Conservation (phyloP, 2,113 vertebrate species). For the Acinonyx jubatus region DNA sequence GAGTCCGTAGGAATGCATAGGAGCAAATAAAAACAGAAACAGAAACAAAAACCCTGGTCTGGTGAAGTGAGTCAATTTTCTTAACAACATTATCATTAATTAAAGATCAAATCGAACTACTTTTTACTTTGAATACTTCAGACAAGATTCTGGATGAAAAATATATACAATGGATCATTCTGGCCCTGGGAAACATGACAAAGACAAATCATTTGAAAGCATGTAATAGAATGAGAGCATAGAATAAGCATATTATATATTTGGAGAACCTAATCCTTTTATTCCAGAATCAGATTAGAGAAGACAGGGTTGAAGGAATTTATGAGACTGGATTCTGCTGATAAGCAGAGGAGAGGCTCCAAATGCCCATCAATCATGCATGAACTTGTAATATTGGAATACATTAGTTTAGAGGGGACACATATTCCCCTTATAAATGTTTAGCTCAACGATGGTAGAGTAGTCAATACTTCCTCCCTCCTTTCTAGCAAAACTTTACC, state of each 20-base stretch:
- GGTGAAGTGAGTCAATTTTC: neutral
- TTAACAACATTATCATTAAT: neutral
- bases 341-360: neutral
- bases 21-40: neutral
- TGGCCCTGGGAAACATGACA: neutral
- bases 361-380: neutral
- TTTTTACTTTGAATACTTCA: neutral
- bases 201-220: neutral
- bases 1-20: neutral
- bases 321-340: neutral
- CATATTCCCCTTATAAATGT: neutral
- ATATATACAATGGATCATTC: neutral
- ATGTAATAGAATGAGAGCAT: neutral
- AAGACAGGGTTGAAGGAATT: neutral
- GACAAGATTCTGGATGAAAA: neutral
- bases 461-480: neutral
- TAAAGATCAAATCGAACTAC: neutral
- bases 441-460: neutral
- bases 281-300: conserved; percentile 1
- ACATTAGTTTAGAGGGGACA: neutral
- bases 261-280: neutral
- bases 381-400: neutral
- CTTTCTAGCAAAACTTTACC: neutral
- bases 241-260: neutral
- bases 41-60: neutral